Evolutionary conservation across 2,797 vertebrate genomes (phyloP), one percentile per base, ranked within the genome.

Genomic region (Rousettus madagascariensis): DNA sequence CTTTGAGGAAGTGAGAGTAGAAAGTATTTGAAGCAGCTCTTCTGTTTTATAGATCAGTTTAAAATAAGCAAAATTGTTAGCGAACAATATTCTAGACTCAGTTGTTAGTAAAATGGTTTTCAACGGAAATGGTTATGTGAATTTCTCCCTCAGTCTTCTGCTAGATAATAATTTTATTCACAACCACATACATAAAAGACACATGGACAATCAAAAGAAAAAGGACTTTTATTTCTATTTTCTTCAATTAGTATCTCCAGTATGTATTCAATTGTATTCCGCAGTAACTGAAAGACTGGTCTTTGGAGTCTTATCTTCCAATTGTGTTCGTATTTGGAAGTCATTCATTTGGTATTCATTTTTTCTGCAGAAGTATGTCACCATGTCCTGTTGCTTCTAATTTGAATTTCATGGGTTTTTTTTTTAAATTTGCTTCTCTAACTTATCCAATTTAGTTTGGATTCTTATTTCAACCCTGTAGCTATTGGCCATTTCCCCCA

Each of bases 381-480:
- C 72, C 66, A 20, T 84, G 78, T 72, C 83, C 94, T 82, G 11
- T 16, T 74, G 2, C n/a, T 26, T 92, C 6, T 63, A 55, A 43
- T 91, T 68, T 91, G 24, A 71, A 71, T 91, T 93, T 79, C 15
- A 66, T 59, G 8, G n/a, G 41, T 93, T 55, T 36, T 59, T 53
- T 36, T 57, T 57, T 57, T 36, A 55, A 68, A 11, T 15, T 13
- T 78, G 59, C 41, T 20, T 57, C 15, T 96, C 22, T 33, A 66
- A 24, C 9, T 72, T 85, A 69, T 16, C 12, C 30, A 79, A 11
- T 75, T 91, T 89, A 51, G 8, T 78, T 86, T 74, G 69, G 12
- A 43, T 71, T 95, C 30, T 86, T 91, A 59, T 83, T 91, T 91
- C 30, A 86, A 17, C 46, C 33, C 89, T 85, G 83, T 83, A 74